Evolutionary conservation across 2,888 invertebrate species (phyloP), one percentile per base, ranked within the genome.

Genomic region (Lepidocyrtoides sp.): DNA sequence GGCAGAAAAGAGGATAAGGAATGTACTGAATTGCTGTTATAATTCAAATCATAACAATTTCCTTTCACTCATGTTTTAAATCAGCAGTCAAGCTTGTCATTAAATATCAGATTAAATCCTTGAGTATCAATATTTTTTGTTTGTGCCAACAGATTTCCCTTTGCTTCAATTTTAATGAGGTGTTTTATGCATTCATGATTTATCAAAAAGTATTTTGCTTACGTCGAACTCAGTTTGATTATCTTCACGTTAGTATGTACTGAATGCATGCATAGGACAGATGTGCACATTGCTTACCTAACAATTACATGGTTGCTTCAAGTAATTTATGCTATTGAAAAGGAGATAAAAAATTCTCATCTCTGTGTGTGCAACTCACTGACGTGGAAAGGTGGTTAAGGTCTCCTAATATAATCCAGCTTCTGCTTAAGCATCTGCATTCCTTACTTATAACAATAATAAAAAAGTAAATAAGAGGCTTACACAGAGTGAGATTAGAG

Each of bases 381-480:
- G 41, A 69, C 20, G 41, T 41, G 69, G 41, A 69, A 69, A 69
- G 69, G 69, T 69, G 41, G 69, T 69, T 36, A 69, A 17, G 32
- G 4, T 63, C 0, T 26, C 2, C 66, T 32, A 7, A 26, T 60
- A 3, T 26, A 5, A 69, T 14, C 1, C 17, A 69, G 17, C 36
- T 17, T 29, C n/a, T 36, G 1, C 4, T 41, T 69, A 20, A 17
- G 3, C 10, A 20, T 69, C 41, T 69, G 69, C 32, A 66, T 32
- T 66, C 32, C 17, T 3, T n/a, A 14, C 14, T 60, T 3, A 20
- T 41, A 41, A 32, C 69, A 66, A 69, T 41, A 69, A 69, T 20
- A 60, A 41, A 41, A 20, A 69, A 41, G 0, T 20, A 69, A 57
- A 81, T 32, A 44, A 82, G 36, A 10, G 20, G 48, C 84, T 66